Evolutionary conservation across 2,113 vertebrate genomes (phyloP), one percentile per base, ranked within the genome.

Genomic region (Pomatostomus ruficeps): DNA sequence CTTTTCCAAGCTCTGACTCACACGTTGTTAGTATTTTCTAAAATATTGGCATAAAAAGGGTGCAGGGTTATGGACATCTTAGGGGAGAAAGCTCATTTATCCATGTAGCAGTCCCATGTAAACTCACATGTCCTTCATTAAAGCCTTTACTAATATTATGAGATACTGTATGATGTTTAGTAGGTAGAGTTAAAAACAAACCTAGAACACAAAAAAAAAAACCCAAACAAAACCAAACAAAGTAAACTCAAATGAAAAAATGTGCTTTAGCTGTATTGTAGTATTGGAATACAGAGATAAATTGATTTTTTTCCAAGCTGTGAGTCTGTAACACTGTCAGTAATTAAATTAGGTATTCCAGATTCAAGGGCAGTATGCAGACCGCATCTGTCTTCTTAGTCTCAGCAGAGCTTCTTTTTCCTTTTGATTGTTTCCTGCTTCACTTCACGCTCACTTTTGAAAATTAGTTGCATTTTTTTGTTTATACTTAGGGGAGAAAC

Each of bases 1-100:
- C 14, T 16, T 54, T 36, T 58, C 15, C 20, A 29, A n/a, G 12
- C 55, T 35, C 21, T 88, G 35, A 24, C 13, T 45, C 13, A 9
- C 4, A 17, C 0, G 9, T 42, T 57, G 3, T 11, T 29, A 62
- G 42, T 5, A 23, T 4, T 70, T 79, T 48, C 10, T n/a, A 20
- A 68, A 55, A 61, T 14, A 26, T 1, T 54, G 24, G 1, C 3
- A 11, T 26, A 31, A 65, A 73, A 24, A 38, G 0, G 0, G 11
- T 51, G 7, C 2, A 24, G 28, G 5, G 3, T 15, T 68, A 3
- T 10, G 68, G 10, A 11, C 1, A 11, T 31, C 28, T 28, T 31
- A 66, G 12, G 72, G 11, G 15, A 78, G 45, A 75, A 85, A 35
- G 5, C 1, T 4, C 26, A 17, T 48, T 49, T 55, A 36, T 12